Base-by-base conservation (phyloP, 2,113 vertebrate genomes). In the Microtus oregoni region DNA sequence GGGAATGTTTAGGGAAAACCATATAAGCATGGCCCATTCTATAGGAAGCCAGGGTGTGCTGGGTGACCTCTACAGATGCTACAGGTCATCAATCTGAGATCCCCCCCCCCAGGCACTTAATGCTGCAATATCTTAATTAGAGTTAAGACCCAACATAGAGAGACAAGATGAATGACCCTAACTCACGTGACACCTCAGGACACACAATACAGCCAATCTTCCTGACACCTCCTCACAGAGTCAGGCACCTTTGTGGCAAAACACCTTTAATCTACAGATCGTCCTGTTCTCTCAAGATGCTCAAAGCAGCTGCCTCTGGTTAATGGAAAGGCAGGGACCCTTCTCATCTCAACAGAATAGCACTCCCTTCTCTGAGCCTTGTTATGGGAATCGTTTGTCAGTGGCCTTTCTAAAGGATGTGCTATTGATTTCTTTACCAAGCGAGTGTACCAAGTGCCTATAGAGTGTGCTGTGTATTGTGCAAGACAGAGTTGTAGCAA, bases 391-490 rank as follows among this genome's bases (percentile, higher is more conserved):
- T 6, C 32, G 9, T 70, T 78, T 52, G 20, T 85, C 41, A n/a
- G 70, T 73, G n/a, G 11, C 82, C 70, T 89, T 94, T 92, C 73
- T 75, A 28, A 87, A 79, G 47, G 63, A 75, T 78, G 38, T 65
- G 20, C 24, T 79, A 73, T 67, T 82, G 58, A 83, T 85, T 90
- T 83, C 35, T 67, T 89, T 76, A 52, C 47, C 35, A 26, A 30
- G 75, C 86, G 72, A 87, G 44, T 55, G 19, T 28, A 38, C 70
- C 72, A 75, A 70, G n/a, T 55, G 44, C 38, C n/a, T 13, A 35
- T 1, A 17, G 30, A 35, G 44, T 22, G 67, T 38, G 19, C 50
- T n/a, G 26, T 8, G 22, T 75, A 26, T 6, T 55, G 88, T 38
- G 7, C 70, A 30, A n/a, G 38, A 19, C 61, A 58, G 68, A 17